Base-by-base conservation (phyloP, 2,113 vertebrate species). In the Odocoileus hemionus region DNA sequence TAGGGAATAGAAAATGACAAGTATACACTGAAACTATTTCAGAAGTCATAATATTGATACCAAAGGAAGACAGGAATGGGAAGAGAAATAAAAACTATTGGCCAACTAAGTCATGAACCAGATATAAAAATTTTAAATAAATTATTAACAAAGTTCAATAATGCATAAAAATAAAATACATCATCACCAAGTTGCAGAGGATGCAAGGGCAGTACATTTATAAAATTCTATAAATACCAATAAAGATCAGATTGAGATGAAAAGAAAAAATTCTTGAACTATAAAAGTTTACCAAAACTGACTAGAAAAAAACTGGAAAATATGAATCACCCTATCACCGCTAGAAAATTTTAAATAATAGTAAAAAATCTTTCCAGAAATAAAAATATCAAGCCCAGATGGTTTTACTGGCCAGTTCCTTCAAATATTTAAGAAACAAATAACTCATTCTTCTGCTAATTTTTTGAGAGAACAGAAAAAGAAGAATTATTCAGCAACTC, bases 311-410 rank as follows among this genome's bases (percentile, higher is more conserved):
- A 50, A 67, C 4, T 90, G 33, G 87, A 97, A 97, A 94, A 88
- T 36, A 26, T 92, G 64, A 96, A 91, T 96, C 90, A 95, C 82
- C 23, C 50, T 58, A 86, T 83, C 86, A 89, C 67, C 14, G 57
- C 67, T 55, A 95, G n/a, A 91, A 89, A 93, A 86, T 89, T 30
- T 83, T 89, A 97, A 96, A 60, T 74, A 95, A 43, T 93, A 89
- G 79, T 91, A n/a, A 96, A 94, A 89, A 97, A 61, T 86, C 79
- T 91, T 93, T 91, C 78, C 78, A 96, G 89, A 97, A 96, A 93
- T 85, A 61, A 76, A 97, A 97, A 78, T 87, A 96, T 83, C 47
- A 94, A 97, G 61, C 61, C 93, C 90, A 96, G 88, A 97, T 82
- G 94, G 78, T 26, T 89, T 86, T 89, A 91, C 2, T 86, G 85